These are phyloP conservation scores for Palythoa caribaeorum DNA, from an alignment of 92 coral and sea anemone species.

Conservation along the genomic window DNA sequence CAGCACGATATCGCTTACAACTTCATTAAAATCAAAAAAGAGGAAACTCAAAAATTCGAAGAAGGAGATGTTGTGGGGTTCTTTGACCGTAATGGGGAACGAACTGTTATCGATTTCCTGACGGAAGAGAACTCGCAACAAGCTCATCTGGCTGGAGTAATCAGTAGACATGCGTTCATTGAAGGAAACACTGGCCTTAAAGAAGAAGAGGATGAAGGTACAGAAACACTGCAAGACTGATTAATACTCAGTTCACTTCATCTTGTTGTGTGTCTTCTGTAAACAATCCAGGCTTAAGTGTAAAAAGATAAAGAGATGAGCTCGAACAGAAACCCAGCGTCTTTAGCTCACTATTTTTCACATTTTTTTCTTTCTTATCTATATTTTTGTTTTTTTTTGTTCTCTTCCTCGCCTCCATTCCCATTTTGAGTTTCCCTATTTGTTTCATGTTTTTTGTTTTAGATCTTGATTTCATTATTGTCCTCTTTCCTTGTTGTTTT, in stretches of 20 bases:
- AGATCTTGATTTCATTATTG: no score
- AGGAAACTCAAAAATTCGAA: conserved; percentile 66
- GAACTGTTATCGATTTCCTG: conserved; percentile 85
- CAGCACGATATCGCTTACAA: conserved; percentile 95
- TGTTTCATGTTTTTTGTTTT: neutral
- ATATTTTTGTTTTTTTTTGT: neutral
- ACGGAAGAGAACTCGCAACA: conserved; percentile 76
- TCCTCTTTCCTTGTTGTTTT: neutral
- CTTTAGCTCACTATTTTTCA: neutral
- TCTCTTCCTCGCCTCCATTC: neutral
- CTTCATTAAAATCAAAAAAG: conserved; percentile 63
- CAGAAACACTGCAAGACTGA: neutral
- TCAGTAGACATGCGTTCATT: conserved; percentile 88
- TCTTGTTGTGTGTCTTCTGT: neutral
- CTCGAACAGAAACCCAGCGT: no score
- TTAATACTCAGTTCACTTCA: neutral
- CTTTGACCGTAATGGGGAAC: conserved; percentile 68
- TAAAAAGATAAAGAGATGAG: no score
- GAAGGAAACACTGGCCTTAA: conserved; percentile 56
- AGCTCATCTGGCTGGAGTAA: conserved; percentile 94
- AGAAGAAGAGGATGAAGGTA: conserved; percentile 27
- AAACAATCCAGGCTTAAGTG: no score
- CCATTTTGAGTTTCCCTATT: neutral
- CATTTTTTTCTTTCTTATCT: neutral
- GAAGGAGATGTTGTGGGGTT: conserved; percentile 97